A percentile compares a stretch with the other conserved stretches of the same genome.
Evolutionary conservation across 2,797 vertebrate species (phyloP).

Genomic region (Tamandua tetradactyla): DNA sequence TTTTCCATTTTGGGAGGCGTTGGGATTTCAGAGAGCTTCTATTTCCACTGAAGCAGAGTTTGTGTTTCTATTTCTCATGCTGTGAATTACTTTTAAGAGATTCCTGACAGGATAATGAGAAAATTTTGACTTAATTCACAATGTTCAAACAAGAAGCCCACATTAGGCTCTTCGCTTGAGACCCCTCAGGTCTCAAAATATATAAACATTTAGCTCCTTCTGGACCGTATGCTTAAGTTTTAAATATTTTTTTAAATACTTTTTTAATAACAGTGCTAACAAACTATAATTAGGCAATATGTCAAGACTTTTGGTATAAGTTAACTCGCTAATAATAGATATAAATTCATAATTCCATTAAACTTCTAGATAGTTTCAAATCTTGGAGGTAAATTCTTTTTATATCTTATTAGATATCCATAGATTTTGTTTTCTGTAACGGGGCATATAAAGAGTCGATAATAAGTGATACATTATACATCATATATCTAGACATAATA

Average conservation of each 20-base stretch:
- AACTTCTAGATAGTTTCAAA: background rate
- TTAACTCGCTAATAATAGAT: background rate
- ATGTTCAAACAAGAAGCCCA: background rate
- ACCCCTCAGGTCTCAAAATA: background rate
- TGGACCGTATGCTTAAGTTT: background rate
- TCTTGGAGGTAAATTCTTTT: background rate
- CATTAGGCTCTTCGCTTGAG: background rate
- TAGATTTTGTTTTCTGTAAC: background rate
- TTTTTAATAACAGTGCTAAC: background rate
- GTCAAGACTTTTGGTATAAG: background rate
- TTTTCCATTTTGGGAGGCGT: background rate
- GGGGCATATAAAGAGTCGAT: background rate
- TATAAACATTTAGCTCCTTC: background rate
- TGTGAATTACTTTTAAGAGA: background rate
- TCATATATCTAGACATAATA: background rate
- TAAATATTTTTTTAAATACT: background rate
- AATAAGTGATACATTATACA: background rate
- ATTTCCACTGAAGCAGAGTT: background rate
- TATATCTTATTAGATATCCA: background rate
- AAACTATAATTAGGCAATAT: background rate
- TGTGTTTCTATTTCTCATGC: background rate
- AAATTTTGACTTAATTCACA: background rate
- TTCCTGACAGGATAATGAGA: background rate
- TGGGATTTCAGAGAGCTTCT: background rate
- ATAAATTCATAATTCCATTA: background rate